phyloP scores from a whole-genome alignment of 1,140 invertebrate species.

The Cyclina sinensis region DNA sequence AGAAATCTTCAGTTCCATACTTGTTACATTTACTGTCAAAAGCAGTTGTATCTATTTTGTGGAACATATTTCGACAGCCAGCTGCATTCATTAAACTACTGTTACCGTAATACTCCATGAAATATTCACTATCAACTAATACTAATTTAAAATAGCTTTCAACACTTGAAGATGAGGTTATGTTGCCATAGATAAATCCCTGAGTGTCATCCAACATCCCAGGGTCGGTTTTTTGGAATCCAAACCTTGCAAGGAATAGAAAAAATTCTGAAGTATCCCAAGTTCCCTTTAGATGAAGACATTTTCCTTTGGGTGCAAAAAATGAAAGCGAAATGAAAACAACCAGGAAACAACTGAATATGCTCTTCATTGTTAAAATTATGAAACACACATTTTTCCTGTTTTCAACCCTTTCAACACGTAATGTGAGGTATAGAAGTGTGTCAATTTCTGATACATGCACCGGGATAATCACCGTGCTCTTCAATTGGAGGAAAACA shows the following conservation, averaged over 20 bases:
- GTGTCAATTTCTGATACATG: too few relatives aligned
- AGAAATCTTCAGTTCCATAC: conserved; percentile 92
- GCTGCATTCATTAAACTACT: conserved; percentile 88
- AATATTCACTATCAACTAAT: conserved; percentile 94
- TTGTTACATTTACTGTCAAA: conserved; percentile 94
- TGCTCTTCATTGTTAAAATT: not conserved
- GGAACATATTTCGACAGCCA: conserved; percentile 95
- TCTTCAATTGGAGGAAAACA: too few relatives aligned
- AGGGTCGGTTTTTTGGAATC: conserved; percentile 97
- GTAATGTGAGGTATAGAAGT: too few relatives aligned
- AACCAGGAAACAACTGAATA: not conserved
- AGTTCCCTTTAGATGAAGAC: conserved; percentile 82
- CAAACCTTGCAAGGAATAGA: conserved; percentile 97
- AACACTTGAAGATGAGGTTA: conserved; percentile 91
- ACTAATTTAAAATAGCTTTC: conserved; percentile 92
- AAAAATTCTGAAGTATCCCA: conserved; percentile 91
- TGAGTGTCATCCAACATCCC: conserved; percentile 93
- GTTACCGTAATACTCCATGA: conserved; percentile 96
- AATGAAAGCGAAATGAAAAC: not conserved
- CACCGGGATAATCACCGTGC: too few relatives aligned
- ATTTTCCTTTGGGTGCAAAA: not conserved
- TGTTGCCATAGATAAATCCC: conserved; percentile 98
- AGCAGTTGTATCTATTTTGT: conserved; percentile 92
- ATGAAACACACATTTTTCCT: not conserved
- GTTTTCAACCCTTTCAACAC: not conserved